These are phyloP conservation scores for Oxyura jamaicensis DNA, from an alignment of 2,113 vertebrate species.

Conservation along the genomic window DNA sequence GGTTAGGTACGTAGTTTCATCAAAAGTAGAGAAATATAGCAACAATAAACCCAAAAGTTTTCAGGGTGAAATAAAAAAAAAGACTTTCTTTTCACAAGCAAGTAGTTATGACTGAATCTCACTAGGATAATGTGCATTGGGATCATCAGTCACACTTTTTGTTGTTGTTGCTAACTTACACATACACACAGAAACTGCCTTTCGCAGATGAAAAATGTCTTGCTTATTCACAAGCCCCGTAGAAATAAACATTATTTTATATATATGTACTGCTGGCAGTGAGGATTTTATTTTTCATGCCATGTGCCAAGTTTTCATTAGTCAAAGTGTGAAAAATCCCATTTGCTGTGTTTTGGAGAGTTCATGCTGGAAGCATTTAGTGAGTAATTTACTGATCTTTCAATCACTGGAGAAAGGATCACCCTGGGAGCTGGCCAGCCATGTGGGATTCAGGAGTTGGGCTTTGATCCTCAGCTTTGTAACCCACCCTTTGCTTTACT, in stretches of 20 bases:
- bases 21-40: constrained; percentile 10
- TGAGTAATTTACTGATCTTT: constrained; percentile 20
- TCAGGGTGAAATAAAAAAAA: not conserved
- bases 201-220: constrained; percentile 62
- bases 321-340: constrained; percentile 66
- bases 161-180: constrained; percentile 38
- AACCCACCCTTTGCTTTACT: not conserved
- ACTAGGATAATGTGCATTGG: not conserved
- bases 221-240: constrained; percentile 53
- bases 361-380: constrained; percentile 18
- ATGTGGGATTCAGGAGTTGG: not conserved
- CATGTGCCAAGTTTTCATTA: constrained; percentile 65
- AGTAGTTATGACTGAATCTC: not conserved
- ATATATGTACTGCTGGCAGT: constrained; percentile 35
- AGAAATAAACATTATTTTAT: constrained; percentile 64
- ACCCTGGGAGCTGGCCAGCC: not conserved
- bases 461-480: constrained; percentile 6
- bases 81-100: constrained; percentile 20
- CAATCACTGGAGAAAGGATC: not conserved
- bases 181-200: constrained; percentile 47
- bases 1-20: constrained; percentile 2
- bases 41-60: constrained; percentile 3
- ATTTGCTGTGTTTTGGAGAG: constrained; percentile 48
- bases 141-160: constrained; percentile 33
- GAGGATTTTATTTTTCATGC: constrained; percentile 46